Base-by-base conservation (phyloP, 1,140 invertebrate species). In the Wasmannia auropunctata region DNA sequence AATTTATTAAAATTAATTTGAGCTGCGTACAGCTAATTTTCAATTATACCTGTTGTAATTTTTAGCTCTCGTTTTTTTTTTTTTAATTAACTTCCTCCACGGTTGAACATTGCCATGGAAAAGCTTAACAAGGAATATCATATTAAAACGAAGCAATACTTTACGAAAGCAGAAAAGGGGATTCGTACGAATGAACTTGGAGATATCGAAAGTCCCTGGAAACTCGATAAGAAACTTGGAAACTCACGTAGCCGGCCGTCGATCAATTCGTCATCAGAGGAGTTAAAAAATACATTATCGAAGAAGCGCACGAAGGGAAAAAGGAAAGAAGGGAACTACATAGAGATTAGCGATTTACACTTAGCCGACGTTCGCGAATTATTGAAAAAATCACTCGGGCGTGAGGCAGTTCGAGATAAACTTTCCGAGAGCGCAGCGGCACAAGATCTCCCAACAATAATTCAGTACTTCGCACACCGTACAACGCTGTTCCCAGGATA, bases 201-300 rank as follows among this genome's bases (percentile, higher is more conserved):
- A 72, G 79, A 83, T 72, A 83, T 83, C 67, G 28, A 72, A 72
- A 83, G 51, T 72, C 22, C 19, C 37, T 72, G 16, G 54, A 83
- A 72, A 83, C 67, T 83, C 54, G 65, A 83, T 83, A 83, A 81
- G 67, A 83, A n/a, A 83, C 79, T 83, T 72, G 65, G 65, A 70
- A 81, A 81, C 79, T 83, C 67, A 54, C 56, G 60, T 69, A 60
- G 56, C 49, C 74, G 69, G 40, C 60, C 72, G 84, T 86, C 88
- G 84, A 89, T 89, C 84, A 86, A 89, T 89, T 87, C 74, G 80
- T 89, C 88, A 86, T 86, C 87, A 88, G 84, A 58, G 46, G n/a
- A 72, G 76, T 89, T 89, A 86, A 88, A 88, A 88, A 89, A 89
- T 88, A 84, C 81, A 89, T 89, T 89, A 89, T 88, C 88, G 88